Conservation (phyloP, 2,888 invertebrate genomes). For the Eristalis arbustorum region DNA sequence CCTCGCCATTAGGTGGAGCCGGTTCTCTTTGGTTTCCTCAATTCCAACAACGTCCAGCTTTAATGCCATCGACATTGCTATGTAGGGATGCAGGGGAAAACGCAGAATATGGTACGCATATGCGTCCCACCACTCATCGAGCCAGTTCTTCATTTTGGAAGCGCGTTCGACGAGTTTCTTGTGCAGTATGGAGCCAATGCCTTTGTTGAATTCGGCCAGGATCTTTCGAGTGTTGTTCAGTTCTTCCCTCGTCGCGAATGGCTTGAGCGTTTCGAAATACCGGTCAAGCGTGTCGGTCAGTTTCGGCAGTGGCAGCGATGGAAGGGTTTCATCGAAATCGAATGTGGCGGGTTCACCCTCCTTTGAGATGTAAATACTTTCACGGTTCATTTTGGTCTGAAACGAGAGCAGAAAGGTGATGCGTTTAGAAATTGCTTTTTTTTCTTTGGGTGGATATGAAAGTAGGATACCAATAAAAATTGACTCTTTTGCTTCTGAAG, state of each 20-base stretch:
- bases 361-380: constrained; percentile 75
- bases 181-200: constrained; percentile 81
- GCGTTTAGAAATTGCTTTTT: too few species aligned
- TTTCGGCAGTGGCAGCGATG: constrained; percentile 82
- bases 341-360: constrained; percentile 79
- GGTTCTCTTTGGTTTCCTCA: constrained; percentile 73
- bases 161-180: constrained; percentile 80
- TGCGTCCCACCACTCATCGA: constrained; percentile 83
- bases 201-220: constrained; percentile 81
- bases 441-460: too few species aligned
- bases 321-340: constrained; percentile 81
- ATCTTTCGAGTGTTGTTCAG: constrained; percentile 79
- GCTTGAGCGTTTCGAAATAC: constrained; percentile 81
- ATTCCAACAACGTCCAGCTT: constrained; percentile 75
- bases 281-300: constrained; percentile 81
- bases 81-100: constrained; percentile 81
- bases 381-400: constrained; percentile 75
- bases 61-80: constrained; percentile 81
- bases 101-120: constrained; percentile 82
- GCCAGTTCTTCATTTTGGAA: constrained; percentile 81
- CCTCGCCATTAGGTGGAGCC: constrained; percentile 74
- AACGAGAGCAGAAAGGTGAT: neutral
- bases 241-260: constrained; percentile 80
- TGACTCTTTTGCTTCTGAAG: too few species aligned
- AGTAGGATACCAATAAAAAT: too few species aligned